These are phyloP conservation scores for Phymatocera aterrima DNA, from an alignment of 2,888 invertebrate species.

Conservation along the genomic window DNA sequence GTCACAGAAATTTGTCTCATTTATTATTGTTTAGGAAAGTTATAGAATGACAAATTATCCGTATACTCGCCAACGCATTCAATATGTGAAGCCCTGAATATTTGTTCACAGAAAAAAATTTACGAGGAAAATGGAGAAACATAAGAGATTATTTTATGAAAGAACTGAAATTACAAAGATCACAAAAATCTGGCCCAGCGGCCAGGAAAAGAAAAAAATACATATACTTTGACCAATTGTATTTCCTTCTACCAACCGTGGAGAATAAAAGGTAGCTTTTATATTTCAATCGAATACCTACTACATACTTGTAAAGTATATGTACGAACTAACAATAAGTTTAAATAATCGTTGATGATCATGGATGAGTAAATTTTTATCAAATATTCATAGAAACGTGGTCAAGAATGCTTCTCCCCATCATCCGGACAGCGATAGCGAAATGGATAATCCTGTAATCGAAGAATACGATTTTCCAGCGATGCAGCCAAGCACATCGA, in stretches of 20 bases:
- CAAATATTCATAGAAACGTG: no score
- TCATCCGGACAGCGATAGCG: constrained; percentile 59
- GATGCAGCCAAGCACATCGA: constrained; percentile 55
- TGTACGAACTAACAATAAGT: no score
- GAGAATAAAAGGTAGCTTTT: constrained; percentile 60
- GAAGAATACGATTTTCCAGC: constrained; percentile 64
- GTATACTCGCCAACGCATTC: neutral
- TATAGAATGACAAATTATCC: neutral
- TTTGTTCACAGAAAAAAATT: constrained; percentile 64
- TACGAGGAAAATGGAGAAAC: constrained; percentile 69
- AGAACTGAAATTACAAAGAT: constrained; percentile 65
- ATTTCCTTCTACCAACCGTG: constrained; percentile 67
- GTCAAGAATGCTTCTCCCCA: constrained; percentile 29
- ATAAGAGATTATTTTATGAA: constrained; percentile 71
- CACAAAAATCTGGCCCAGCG: constrained; percentile 54
- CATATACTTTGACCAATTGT: constrained; percentile 66
- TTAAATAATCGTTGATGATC: no score
- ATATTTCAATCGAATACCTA: no score
- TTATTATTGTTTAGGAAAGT: neutral
- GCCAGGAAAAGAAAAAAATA: constrained; percentile 67
- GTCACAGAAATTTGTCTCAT: neutral
- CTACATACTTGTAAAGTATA: no score
- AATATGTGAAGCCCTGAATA: neutral
- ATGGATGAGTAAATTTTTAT: no score
- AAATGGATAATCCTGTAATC: constrained; percentile 62